phyloP scores from a whole-genome alignment of 2,113 vertebrate genomes.

The Pedionomus torquatus region DNA sequence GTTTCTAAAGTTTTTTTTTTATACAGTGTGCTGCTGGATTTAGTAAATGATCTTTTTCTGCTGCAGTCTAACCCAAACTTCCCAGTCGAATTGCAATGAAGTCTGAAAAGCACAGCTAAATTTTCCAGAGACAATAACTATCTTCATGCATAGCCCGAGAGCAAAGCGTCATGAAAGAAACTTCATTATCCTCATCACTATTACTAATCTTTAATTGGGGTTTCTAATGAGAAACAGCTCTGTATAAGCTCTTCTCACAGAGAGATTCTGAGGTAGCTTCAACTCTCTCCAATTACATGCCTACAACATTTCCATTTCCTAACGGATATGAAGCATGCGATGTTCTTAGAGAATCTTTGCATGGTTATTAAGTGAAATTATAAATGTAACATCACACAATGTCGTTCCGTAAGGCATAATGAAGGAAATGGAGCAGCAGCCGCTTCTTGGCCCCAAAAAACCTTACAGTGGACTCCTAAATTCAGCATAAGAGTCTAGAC shows the following conservation, averaged over 20 bases:
- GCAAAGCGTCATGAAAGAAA: background rate
- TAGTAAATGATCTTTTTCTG: background rate
- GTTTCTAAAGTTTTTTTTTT: background rate
- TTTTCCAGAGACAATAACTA: background rate
- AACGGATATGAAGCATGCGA: rapidly evolving
- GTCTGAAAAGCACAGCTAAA: background rate
- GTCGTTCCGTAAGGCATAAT: background rate
- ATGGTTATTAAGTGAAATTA: background rate
- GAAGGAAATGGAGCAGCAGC: background rate
- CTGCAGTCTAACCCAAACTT: background rate
- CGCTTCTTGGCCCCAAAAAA: background rate
- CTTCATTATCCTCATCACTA: background rate
- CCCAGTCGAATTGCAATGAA: background rate
- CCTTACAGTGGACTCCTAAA: background rate
- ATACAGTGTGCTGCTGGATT: background rate
- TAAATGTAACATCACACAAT: background rate
- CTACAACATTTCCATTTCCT: background rate
- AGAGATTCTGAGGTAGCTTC: background rate
- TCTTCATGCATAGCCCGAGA: background rate
- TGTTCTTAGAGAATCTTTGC: background rate
- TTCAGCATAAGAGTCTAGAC: background rate
- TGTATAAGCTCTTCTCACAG: background rate
- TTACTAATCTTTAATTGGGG: background rate
- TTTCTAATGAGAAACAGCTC: background rate
- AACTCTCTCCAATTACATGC: background rate